These are phyloP conservation scores for Bilobella aurantiaca DNA, from an alignment of 1,140 invertebrate genomes.

Conservation along the genomic window DNA sequence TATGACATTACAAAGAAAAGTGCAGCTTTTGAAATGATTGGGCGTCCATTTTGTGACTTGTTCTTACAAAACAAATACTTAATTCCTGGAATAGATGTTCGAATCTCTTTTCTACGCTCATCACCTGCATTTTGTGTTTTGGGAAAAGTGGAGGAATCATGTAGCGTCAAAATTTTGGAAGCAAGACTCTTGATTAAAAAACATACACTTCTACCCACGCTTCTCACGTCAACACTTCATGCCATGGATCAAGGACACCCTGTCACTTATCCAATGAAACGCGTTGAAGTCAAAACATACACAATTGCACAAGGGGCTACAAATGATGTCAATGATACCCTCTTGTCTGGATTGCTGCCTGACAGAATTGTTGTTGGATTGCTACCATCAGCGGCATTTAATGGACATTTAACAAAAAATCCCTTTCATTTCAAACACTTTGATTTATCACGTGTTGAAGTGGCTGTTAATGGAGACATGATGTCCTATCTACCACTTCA, in stretches of 20 bases:
- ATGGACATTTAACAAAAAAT: conserved; percentile 12
- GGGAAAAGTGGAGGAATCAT: neutral
- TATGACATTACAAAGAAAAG: neutral
- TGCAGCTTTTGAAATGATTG: conserved; percentile 6
- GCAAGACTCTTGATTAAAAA: conserved; percentile 14
- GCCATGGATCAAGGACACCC: conserved; percentile 11
- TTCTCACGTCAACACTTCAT: conserved; percentile 10
- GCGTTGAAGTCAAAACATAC: conserved; percentile 22
- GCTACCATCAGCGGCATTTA: conserved; percentile 15
- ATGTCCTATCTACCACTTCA: neutral
- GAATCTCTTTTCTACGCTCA: neutral
- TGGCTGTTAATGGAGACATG: conserved; percentile 15
- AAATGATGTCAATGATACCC: conserved; percentile 15
- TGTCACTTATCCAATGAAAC: conserved; percentile 19
- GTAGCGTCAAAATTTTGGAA: conserved; percentile 19
- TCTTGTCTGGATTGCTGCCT: conserved; percentile 23
- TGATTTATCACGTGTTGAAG: conserved; percentile 10
- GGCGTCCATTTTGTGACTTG: conserved; percentile 25
- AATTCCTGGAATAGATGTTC: conserved; percentile 25
- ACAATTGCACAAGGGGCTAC: conserved; percentile 14
- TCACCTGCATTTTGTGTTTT: conserved; percentile 8
- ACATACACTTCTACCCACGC: conserved; percentile 5
- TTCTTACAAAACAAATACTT: conserved; percentile 22
- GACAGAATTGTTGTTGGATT: conserved; percentile 21
- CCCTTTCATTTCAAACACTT: conserved; percentile 24